These are phyloP conservation scores for Atrina japonica DNA, from an alignment of 2,888 invertebrate genomes.

Conservation along the genomic window DNA sequence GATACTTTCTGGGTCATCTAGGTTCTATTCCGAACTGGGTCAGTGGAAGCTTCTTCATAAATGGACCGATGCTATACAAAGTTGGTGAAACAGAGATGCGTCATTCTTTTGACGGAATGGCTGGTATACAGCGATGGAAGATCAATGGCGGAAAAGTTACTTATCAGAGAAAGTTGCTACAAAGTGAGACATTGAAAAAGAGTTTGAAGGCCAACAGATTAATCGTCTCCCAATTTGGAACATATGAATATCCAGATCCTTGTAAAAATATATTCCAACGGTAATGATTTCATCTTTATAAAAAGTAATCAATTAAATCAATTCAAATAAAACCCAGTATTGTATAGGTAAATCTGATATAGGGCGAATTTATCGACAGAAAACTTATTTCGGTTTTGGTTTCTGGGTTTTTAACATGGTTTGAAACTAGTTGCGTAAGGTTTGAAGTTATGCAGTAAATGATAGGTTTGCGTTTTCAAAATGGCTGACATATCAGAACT, in stretches of 20 bases:
- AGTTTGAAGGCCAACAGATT: constrained; percentile 86
- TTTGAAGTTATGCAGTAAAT: too few species aligned
- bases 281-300: too few species aligned
- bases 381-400: too few species aligned
- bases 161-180: constrained; percentile 25
- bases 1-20: too few species aligned
- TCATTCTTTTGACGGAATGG: constrained; percentile 32
- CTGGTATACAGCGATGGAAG: constrained; percentile 19
- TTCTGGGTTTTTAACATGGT: too few species aligned
- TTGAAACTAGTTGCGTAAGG: too few species aligned
- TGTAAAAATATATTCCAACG: constrained; percentile 28
- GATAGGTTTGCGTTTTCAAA: too few species aligned
- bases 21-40: constrained; percentile 17
- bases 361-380: too few species aligned
- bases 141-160: constrained; percentile 18
- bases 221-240: constrained; percentile 86
- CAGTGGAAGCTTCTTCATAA: constrained; percentile 11
- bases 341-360: too few species aligned
- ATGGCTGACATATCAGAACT: too few species aligned
- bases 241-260: constrained; percentile 9
- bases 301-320: too few species aligned
- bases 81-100: constrained; percentile 12
- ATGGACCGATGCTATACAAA: constrained; percentile 28
- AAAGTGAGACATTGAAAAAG: constrained; percentile 86
- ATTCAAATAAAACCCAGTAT: too few species aligned